Conservation (phyloP, 2,888 invertebrate genomes). For the Cantharis rufa region DNA sequence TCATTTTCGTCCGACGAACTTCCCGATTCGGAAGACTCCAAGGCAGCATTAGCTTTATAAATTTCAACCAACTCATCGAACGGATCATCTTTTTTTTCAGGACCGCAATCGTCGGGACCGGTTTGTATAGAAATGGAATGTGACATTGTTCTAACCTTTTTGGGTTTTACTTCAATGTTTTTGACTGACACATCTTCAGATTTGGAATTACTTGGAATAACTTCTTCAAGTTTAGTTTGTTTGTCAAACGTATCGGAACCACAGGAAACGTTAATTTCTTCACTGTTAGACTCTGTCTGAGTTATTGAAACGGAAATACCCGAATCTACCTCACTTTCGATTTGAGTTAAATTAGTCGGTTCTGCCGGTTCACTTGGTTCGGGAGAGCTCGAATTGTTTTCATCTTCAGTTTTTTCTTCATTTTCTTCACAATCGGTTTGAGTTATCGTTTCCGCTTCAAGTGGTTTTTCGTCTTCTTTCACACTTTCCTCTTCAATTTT, state of each 20-base stretch:
- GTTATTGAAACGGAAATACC: background rate
- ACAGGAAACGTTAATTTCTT: background rate
- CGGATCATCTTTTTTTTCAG: background rate
- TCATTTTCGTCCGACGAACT: background rate
- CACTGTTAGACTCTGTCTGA: background rate
- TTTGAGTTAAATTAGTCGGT: background rate
- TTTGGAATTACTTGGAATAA: background rate
- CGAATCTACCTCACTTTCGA: background rate
- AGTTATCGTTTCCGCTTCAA: background rate
- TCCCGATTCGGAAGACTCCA: conserved; percentile 1
- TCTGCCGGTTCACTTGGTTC: background rate
- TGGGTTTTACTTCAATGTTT: background rate
- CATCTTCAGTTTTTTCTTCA: background rate
- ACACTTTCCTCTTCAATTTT: background rate
- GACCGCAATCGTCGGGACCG: background rate
- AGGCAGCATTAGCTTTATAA: background rate
- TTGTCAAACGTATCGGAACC: background rate
- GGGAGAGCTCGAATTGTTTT: background rate
- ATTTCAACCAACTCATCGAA: conserved; percentile 6
- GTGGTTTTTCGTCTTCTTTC: background rate
- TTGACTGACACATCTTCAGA: background rate
- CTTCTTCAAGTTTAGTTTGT: background rate
- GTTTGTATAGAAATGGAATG: background rate
- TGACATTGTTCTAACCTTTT: background rate
- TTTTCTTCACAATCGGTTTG: background rate